Percentiles rank a stretch among this genome's conserved stretches.
These are phyloP conservation scores for Drosophila chauvacae DNA, from an alignment of 1,140 invertebrate species.

Conservation along the genomic window DNA sequence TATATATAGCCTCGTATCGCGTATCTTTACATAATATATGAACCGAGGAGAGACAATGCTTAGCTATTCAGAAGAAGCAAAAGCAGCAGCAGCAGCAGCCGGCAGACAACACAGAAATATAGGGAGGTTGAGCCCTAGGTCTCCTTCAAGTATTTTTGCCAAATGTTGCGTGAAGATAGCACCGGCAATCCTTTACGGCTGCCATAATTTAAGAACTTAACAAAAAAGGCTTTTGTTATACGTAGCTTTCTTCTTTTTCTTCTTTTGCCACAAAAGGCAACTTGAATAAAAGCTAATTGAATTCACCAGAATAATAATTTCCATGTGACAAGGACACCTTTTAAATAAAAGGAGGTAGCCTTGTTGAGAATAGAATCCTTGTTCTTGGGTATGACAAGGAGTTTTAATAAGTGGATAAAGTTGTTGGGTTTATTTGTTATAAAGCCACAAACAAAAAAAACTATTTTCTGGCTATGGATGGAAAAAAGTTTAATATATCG, in stretches of 20 bases:
- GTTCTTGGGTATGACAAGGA: neutral
- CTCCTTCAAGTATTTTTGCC: slow-evolving; percentile 38
- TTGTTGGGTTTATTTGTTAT: neutral
- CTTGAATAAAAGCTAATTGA: slow-evolving; percentile 34
- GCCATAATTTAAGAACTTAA: slow-evolving; percentile 13
- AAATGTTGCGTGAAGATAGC: slow-evolving; percentile 75
- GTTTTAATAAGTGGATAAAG: neutral
- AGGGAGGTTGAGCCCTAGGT: slow-evolving; percentile 1
- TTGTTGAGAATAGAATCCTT: neutral
- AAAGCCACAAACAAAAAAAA: neutral
- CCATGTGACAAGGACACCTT: slow-evolving; percentile 2
- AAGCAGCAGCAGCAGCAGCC: slow-evolving; percentile 4
- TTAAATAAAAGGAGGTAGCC: neutral
- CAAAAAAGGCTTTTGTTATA: slow-evolving; percentile 32
- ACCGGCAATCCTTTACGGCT: slow-evolving; percentile 2
- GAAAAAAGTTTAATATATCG: too few relatives aligned
- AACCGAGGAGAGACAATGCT: slow-evolving; percentile 22
- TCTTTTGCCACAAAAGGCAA: slow-evolving; percentile 7
- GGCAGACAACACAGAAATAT: slow-evolving; percentile 15
- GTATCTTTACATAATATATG: slow-evolving; percentile 26
- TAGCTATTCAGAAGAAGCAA: slow-evolving; percentile 44
- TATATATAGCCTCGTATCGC: slow-evolving; percentile 16
- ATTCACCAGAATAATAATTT: slow-evolving; percentile 17
- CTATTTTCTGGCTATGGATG: neutral
- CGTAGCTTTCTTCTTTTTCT: neutral